A percentile compares a stretch with the other conserved stretches of the same genome.
phyloP scores from a whole-genome alignment of 2,888 invertebrate genomes.

The Tolmerus cingulatus region DNA sequence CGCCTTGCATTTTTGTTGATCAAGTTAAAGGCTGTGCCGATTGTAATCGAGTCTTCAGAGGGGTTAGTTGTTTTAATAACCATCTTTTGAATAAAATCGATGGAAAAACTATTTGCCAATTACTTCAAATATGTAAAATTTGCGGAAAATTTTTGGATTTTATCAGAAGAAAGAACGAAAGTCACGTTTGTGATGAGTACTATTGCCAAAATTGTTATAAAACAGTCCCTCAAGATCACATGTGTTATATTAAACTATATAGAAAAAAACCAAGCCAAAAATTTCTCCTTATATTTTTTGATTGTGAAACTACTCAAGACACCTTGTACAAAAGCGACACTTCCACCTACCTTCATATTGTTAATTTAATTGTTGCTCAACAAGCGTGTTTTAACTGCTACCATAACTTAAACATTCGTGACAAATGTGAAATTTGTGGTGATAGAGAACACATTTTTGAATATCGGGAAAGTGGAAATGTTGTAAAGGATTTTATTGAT shows the following conservation, averaged over 20 bases:
- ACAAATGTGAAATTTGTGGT: not conserved
- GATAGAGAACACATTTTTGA: not conserved
- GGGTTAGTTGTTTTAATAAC: conserved; percentile 2
- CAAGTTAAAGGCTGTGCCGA: not conserved
- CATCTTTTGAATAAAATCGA: not conserved
- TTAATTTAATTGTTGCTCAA: not conserved
- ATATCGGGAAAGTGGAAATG: not conserved
- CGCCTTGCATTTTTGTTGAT: conserved; percentile 19
- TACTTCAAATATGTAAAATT: conserved; percentile 5
- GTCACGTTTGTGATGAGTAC: not conserved
- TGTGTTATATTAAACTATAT: too few species aligned
- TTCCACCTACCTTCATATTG: not conserved
- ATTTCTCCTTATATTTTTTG: not conserved
- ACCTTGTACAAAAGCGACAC: not conserved
- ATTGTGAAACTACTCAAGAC: not conserved
- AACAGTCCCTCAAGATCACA: not conserved
- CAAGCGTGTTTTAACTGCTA: not conserved
- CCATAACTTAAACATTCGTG: not conserved
- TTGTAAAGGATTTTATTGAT: not conserved
- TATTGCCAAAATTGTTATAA: not conserved
- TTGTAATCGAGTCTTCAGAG: conserved; percentile 21
- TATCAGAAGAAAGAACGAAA: not conserved
- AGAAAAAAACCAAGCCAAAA: too few species aligned
- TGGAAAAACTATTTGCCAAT: not conserved
- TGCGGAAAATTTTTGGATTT: not conserved